Base-by-base conservation (phyloP, 2,888 invertebrate species). In the Syrista parreyssii region DNA sequence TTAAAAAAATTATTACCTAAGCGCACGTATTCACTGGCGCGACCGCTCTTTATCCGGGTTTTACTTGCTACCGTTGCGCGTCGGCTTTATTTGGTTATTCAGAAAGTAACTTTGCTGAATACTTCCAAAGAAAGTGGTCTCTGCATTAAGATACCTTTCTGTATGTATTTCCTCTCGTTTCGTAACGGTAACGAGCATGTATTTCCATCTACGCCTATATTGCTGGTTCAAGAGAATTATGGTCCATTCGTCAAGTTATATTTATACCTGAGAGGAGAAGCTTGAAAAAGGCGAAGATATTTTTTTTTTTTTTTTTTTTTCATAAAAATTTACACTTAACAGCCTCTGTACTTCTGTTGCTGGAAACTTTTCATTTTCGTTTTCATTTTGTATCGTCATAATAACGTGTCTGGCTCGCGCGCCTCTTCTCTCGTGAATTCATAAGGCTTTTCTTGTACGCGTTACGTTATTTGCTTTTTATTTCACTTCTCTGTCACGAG, bases 401-500 rank as follows among this genome's bases (percentile, higher is more conserved):
- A 23, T 23, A 55, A 55, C 9, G 55, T 6, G 34, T 6, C 4
- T 34, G 1, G 34, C 3, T 34, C 9, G 6, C n/a, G n/a, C 9
- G 55, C 9, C 23, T 55, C 23, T 55, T 15, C 55, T 55, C 55
- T 3, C 2, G 23, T 55, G 23, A 23, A 23, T 23, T 55, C 9
- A 23, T 6, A 2, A 23, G 23, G 23, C 55, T 55, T 23, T 55
- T 55, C 55, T 55, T 55, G 15, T 23, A 9, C 55, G 23, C 55
- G 23, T 55, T 55, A 23, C 55, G 55, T 55, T 55, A 23, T 55
- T 55, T 55, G 9, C 55, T 55, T 55, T 55, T 55, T 55, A 55
- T 55, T 55, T 78, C 72, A 75, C 36, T 35, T 74, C 74, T 68
- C 23, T 33, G 55, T 23, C 55, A 55, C 55, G 55, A 23, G 55